Conservation (phyloP, 2,113 vertebrate genomes). For the Pan troglodytes region NHGRI_mPanTro3-v2.1_pri NC_072411.2:27314501-27315000, state of each 20-base stretch:
- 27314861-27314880: not conserved
- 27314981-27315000: not conserved
- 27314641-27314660: fast-evolving
- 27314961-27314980: not conserved
- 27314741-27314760: not conserved
- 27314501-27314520: not conserved
- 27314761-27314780: not conserved
- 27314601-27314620: not conserved
- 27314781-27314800: not conserved
- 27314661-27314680: not conserved
- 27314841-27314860: not conserved
- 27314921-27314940: not conserved
- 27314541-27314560: not conserved
- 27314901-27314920: not conserved
- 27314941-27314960: not conserved
- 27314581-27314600: fast-evolving
- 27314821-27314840: not conserved
- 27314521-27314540: not conserved
- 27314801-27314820: not conserved
- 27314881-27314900: not conserved
- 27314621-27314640: too few relatives aligned
- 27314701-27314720: not conserved
- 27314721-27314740: not conserved
- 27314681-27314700: not conserved
- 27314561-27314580: not conserved